Evolutionary conservation across 2,113 vertebrate species (phyloP), one percentile per base, ranked within the genome.

Genomic region (Dipodomys stephensi): DNA sequence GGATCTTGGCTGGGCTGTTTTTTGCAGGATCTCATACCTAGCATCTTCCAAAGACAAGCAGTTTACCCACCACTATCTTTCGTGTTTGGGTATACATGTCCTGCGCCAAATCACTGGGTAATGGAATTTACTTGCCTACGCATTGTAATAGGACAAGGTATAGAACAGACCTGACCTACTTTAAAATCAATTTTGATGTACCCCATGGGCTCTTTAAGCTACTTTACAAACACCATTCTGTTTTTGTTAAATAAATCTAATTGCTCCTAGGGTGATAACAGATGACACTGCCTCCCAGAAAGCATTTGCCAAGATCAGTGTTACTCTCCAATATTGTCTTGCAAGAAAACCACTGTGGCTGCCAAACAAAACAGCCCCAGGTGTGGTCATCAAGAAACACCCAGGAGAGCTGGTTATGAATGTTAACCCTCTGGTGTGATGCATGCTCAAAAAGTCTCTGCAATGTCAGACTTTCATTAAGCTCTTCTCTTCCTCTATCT

Each of bases 111-210:
- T 73, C 30, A 44, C 3, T 27, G 44, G 5, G 83, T 93, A 95
- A 94, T 78, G 85, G 78, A 88, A 94, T 88, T 94, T 76, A 7
- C 68, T 57, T 76, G 80, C 87, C 44, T 81, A 77, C 1, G 25
- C 68, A 81, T 49, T 71, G 60, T 94, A 78, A 84, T 53, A n/a
- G 35, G n/a, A 15, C 28, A 35, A 74, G 20, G 68, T n/a, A 74
- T 57, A 88, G 62, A 92, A 87, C 91, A 88, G 92, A 25, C 0
- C 13, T 97, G 97, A 96, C 96, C 96, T 96, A 97, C 91, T 97
- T 98, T 77, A 95, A 32, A 96, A 93, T 64, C 96, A 85, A 90
- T 97, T 96, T 88, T 44, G 65, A 32, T n/a, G 62, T 87, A 7
- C 83, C 89, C 94, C 87, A 4, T 53, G 76, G 90, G 94, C 74